Evolutionary conservation across 2,113 vertebrate genomes (phyloP), one percentile per base, ranked within the genome.

Genomic region (Pachyramphus minor): DNA sequence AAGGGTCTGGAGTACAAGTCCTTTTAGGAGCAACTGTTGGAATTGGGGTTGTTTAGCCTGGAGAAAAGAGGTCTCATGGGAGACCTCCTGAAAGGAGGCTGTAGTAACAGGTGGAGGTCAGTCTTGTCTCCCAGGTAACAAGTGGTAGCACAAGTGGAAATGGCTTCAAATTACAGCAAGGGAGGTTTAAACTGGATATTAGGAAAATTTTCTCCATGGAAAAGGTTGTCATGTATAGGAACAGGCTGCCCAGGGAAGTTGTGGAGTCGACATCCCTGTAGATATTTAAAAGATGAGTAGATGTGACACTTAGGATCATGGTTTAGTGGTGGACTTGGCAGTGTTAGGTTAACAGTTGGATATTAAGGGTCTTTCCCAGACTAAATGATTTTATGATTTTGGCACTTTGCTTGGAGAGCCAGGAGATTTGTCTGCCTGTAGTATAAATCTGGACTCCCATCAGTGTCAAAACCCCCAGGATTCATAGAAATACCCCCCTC

Each of bases 31-130:
- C 5, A 5, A 5, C 49, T 63, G 55, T 8, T 62, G 68, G 49
- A 66, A 17, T 28, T 56, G 63, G 31, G 5, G 11, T 4, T 69
- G 8, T 20, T 37, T 7, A 55, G 20, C 10, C 50, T 31, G 33
- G 33, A 63, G 80, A 27, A 55, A 18, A 64, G 39, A 33, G 39
- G 27, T 15, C 28, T 68, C 16, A 17, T n/a, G 41, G 42, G 8
- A 22, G 22, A 49, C 19, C 35, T 50, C 35, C 24, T n/a, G 62
- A 50, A 22, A 60, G 30, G n/a, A 50, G 55, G 35, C 4, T 50
- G 66, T 28, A 28, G 44, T n/a, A n/a, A 1, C 2, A 23, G 35
- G 24, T n/a, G 44, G 5, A 18, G 3, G 14, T 23, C 15, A 2
- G 35, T 41, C 14, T 82, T 30, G 8, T 69, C 31, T 67, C 42